Conservation (phyloP, 2,113 vertebrate species). For the Baryphthengus martii region DNA sequence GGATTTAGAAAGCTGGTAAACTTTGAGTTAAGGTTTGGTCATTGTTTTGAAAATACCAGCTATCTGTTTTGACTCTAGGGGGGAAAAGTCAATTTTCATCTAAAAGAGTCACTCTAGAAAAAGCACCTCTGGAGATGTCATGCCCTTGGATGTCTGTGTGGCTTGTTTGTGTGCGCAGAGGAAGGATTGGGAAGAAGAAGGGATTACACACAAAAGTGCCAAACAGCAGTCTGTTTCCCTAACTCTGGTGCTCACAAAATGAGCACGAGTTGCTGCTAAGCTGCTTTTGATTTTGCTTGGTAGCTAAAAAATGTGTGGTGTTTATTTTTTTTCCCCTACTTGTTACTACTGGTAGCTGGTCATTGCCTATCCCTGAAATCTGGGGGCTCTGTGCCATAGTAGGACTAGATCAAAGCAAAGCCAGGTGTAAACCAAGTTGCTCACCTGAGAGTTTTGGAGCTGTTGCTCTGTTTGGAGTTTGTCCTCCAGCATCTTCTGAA, state of each 20-base stretch:
- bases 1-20: not conserved
- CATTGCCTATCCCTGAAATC: not conserved
- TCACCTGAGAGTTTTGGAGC: constrained; percentile 83
- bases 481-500: constrained; percentile 86
- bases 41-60: not conserved
- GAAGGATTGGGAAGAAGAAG: not conserved
- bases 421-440: not conserved
- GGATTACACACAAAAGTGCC: not conserved
- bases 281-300: not conserved
- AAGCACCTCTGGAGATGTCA: not conserved
- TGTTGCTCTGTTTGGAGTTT: constrained; percentile 79
- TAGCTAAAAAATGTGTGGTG: not conserved
- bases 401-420: not conserved
- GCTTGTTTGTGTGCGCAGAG: not conserved
- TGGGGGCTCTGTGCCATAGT: not conserved
- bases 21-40: not conserved
- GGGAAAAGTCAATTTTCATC: not conserved
- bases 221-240: not conserved
- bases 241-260: not conserved
- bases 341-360: not conserved
- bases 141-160: not conserved
- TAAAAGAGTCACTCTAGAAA: not conserved
- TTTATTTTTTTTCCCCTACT: not conserved
- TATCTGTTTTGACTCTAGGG: not conserved
- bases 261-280: not conserved